Base-by-base conservation (phyloP, 2,888 invertebrate genomes). In the Dyspetes luteomarginatus region DNA sequence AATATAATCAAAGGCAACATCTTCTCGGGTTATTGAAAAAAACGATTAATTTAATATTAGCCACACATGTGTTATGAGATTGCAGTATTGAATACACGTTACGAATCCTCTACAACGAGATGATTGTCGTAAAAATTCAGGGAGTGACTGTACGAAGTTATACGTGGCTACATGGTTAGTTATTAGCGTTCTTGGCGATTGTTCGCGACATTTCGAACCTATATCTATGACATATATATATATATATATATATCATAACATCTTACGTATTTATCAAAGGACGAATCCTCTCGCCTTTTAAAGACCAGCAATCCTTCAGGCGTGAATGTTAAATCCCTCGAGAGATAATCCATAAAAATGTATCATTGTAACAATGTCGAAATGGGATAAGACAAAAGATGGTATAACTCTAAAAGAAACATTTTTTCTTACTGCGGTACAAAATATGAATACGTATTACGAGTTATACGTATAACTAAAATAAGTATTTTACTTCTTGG, bases 101-200 rank as follows among this genome's bases (percentile, higher is more conserved):
- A 76, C 60, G 81, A 77, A 82, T 76, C 71, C 74, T 78, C 74
- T 7, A 83, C 82, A 82, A 82, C 78, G 79, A 67, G n/a, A 58
- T 48, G 48, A 24, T 26, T 69, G 60, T 72, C 72, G 58, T 71
- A 72, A 71, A 62, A 67, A 12, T 76, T 72, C 71, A 76, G 65
- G 76, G 80, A 80, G 80, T 76, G 80, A 80, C n/a, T n/a, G n/a
- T n/a, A n/a, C 76, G 67, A 71, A 76, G 76, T 76, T 72, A 72
- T 36, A 64, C 52, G 74, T 74, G 15, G 3, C 30, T n/a, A n/a
- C n/a, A n/a, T 24, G 36, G 36, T 72, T 67, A 52, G 72, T 80
- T 80, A 76, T 80, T 80, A 80, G 43, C 71, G 28, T 45, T 55
- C 56, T 30, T 41, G 72, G 41, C 72, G 62, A 80, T 80, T 80